These are phyloP conservation scores for Amphilophus citrinellus DNA, from an alignment of 2,113 vertebrate species.

Conservation along the genomic window DNA sequence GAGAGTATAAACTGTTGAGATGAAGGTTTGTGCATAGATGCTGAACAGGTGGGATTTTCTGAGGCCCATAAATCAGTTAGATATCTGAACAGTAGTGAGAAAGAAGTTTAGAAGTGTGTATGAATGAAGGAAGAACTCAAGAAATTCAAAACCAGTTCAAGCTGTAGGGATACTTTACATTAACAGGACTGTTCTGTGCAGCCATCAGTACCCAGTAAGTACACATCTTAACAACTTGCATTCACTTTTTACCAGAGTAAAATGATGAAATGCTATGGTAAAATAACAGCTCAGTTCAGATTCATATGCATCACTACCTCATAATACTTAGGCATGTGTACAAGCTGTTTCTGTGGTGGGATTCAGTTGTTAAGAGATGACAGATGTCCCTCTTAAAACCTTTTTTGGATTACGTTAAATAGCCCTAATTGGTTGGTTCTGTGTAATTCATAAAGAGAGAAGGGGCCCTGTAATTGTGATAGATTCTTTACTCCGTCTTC, in stretches of 20 bases:
- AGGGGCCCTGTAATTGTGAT: constrained; percentile 30
- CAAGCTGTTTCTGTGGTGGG: constrained; percentile 32
- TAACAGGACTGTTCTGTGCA: not conserved
- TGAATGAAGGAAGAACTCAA: constrained; percentile 14
- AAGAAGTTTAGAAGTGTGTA: constrained; percentile 4
- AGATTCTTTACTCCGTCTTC: constrained; percentile 14
- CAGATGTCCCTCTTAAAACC: constrained; percentile 45
- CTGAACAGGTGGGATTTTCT: constrained; percentile 15
- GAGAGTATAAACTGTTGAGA: not conserved
- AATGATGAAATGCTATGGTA: constrained; percentile 24
- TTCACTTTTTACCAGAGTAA: constrained; percentile 17
- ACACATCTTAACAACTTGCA: constrained; percentile 18
- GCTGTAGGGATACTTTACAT: constrained; percentile 7
- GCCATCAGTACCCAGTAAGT: not conserved
- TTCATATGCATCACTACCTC: constrained; percentile 2
- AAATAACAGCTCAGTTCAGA: constrained; percentile 25
- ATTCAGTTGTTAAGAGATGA: constrained; percentile 58
- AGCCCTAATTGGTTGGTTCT: constrained; percentile 23
- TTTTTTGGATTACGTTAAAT: constrained; percentile 51
- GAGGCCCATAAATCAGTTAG: constrained; percentile 19
- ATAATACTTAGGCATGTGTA: constrained; percentile 25
- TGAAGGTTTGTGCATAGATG: not conserved
- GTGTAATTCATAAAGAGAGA: constrained; percentile 11
- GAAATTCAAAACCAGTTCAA: not conserved
- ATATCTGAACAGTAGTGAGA: constrained; percentile 17